Percentiles rank a stretch among this genome's conserved stretches.
Evolutionary conservation across 2,888 invertebrate genomes (phyloP).

Genomic region (Tanytarsus gracilentus): DNA sequence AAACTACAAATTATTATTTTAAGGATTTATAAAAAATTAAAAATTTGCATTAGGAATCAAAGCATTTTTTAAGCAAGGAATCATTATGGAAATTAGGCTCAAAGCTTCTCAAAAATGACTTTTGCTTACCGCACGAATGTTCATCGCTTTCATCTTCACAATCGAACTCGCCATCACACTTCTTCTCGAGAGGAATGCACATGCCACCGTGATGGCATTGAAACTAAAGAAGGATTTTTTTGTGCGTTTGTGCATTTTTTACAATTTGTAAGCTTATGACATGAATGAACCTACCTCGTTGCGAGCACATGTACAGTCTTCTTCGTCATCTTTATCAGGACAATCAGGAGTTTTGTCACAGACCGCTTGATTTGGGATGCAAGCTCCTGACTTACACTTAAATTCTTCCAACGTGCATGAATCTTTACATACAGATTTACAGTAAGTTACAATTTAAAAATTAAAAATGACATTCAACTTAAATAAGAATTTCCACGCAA

Average conservation of each 20-base stretch:
- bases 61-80: not conserved
- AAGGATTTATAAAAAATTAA: no score
- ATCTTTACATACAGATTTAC: not conserved
- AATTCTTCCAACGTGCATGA: conserved; percentile 47
- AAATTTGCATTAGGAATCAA: no score
- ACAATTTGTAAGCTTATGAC: not conserved
- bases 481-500: not conserved
- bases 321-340: conserved; percentile 62
- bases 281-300: conserved; percentile 39
- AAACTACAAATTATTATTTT: no score
- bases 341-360: conserved; percentile 82
- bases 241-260: conserved; percentile 19
- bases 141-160: conserved; percentile 49
- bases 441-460: not conserved
- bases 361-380: conserved; percentile 65
- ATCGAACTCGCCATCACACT: conserved; percentile 49
- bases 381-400: conserved; percentile 50
- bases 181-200: conserved; percentile 41
- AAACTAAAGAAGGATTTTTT: conserved; percentile 35
- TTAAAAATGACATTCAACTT: not conserved
- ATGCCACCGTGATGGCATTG: conserved; percentile 43
- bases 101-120: not conserved
- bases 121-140: conserved; percentile 43
- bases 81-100: not conserved
- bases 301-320: conserved; percentile 45